A percentile compares a stretch with the other conserved stretches of the same genome.
Conservation (phyloP, 1,140 invertebrate genomes). For the Octopus sinensis region DNA sequence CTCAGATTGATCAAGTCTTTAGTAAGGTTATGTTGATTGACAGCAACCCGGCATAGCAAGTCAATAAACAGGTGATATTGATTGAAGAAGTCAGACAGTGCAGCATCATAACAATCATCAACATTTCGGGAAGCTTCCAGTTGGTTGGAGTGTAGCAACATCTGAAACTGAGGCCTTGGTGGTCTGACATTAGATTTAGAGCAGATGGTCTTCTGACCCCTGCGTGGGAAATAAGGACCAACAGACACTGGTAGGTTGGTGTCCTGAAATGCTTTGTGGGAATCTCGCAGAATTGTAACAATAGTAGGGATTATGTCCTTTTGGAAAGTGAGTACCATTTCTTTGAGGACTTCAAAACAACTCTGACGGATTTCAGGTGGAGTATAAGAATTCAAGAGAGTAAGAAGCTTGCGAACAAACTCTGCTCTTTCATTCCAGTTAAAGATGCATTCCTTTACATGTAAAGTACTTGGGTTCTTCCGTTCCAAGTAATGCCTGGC, state of each 20-base stretch:
- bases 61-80: conserved; percentile 84
- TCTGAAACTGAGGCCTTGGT: conserved; percentile 80
- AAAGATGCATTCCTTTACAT: conserved; percentile 49
- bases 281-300: conserved; percentile 79
- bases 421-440: conserved; percentile 79
- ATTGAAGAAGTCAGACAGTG: conserved; percentile 73
- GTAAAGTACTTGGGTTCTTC: conserved; percentile 52
- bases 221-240: conserved; percentile 72
- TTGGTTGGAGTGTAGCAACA: conserved; percentile 77
- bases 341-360: conserved; percentile 79
- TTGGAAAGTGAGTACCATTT: conserved; percentile 79
- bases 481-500: conserved; percentile 59
- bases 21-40: conserved; percentile 75
- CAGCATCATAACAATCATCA: conserved; percentile 76
- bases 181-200: conserved; percentile 66
- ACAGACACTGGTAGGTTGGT: conserved; percentile 65
- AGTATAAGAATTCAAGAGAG: conserved; percentile 85
- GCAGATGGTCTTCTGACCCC: conserved; percentile 62
- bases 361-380: conserved; percentile 78
- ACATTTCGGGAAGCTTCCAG: conserved; percentile 69
- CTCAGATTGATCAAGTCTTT: conserved; percentile 76
- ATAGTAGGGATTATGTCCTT: conserved; percentile 76
- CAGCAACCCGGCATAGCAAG: conserved; percentile 82
- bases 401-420: conserved; percentile 77
- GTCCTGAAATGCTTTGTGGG: conserved; percentile 78